A percentile compares a stretch with the other conserved stretches of the same genome.
Evolutionary conservation across 2,888 invertebrate species (phyloP).

Genomic region (Mactromeris polynyma): DNA sequence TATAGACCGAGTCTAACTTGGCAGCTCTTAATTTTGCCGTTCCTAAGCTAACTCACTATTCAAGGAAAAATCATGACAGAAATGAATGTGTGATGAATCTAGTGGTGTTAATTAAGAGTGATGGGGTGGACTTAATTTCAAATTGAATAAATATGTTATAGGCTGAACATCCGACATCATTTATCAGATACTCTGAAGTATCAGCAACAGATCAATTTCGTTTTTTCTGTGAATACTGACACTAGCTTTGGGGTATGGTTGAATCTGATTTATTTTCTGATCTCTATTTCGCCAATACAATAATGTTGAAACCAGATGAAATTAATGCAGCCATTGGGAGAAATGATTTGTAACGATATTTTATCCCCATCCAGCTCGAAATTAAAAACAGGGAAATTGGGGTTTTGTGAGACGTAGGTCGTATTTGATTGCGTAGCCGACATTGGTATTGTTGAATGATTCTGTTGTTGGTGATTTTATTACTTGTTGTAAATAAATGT

Average conservation of each 20-base stretch:
- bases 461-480: neutral
- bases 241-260: constrained; percentile 10
- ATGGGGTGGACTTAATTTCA: constrained; percentile 58
- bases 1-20: neutral
- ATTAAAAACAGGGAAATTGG: constrained; percentile 8
- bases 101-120: constrained; percentile 48
- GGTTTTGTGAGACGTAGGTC: constrained; percentile 6
- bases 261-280: neutral
- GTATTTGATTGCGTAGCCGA: neutral
- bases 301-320: neutral
- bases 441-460: neutral
- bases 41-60: neutral
- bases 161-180: constrained; percentile 32
- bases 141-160: constrained; percentile 63
- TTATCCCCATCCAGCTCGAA: neutral
- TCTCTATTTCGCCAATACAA: constrained; percentile 9
- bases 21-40: neutral
- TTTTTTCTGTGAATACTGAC: constrained; percentile 14
- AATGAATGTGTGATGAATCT: constrained; percentile 33
- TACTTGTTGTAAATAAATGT: neutral
- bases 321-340: constrained; percentile 22
- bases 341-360: constrained; percentile 17
- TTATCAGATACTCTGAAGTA: constrained; percentile 37
- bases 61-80: constrained; percentile 15
- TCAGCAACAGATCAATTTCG: constrained; percentile 29